Percentiles rank a stretch among this genome's conserved stretches.
phyloP scores from a whole-genome alignment of 2,888 invertebrate species.

The Meiosimyza platycephala region DNA sequence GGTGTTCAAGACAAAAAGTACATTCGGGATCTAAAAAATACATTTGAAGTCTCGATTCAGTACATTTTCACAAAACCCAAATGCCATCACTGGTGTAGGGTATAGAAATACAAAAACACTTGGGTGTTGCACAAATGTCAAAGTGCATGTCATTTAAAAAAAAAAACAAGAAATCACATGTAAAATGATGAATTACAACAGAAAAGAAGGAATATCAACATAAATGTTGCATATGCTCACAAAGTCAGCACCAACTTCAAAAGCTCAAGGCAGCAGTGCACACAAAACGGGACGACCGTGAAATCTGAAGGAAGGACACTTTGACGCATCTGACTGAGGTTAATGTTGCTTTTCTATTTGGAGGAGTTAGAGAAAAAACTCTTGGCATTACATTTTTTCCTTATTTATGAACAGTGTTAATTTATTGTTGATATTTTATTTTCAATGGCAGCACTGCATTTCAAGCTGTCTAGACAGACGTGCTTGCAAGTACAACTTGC shows the following conservation, averaged over 20 bases:
- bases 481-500: constrained; percentile 25
- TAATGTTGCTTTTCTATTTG: constrained; percentile 31
- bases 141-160: constrained; percentile 2
- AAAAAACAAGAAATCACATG: background rate
- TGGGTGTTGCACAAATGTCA: constrained; percentile 29
- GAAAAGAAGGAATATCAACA: background rate
- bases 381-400: background rate
- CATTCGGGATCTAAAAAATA: no score
- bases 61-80: no score
- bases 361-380: background rate
- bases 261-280: background rate
- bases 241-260: constrained; percentile 10
- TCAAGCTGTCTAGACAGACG: constrained; percentile 29
- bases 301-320: constrained; percentile 30
- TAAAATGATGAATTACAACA: constrained; percentile 17
- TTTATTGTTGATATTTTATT: constrained; percentile 23
- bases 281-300: constrained; percentile 15
- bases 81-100: no score
- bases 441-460: background rate
- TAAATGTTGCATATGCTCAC: background rate
- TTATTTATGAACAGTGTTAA: constrained; percentile 26
- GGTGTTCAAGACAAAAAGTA: no score
- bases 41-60: no score
- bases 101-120: background rate
- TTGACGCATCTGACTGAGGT: constrained; percentile 17